A percentile compares a stretch with the other conserved stretches of the same genome.
Conservation (phyloP, 2,113 vertebrate species). For the Labeo rohita region DNA sequence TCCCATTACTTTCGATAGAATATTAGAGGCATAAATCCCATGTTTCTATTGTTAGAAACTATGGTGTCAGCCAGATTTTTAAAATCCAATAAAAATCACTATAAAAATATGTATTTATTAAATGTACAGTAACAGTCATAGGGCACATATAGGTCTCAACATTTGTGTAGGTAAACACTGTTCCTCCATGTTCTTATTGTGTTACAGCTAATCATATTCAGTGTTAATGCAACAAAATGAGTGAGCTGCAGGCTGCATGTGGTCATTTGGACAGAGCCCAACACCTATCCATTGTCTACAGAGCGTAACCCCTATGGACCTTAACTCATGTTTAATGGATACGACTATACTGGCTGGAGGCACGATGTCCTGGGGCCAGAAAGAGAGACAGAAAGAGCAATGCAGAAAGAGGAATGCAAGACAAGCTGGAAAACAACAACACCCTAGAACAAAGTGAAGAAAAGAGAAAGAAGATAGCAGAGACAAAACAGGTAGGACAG, state of each 20-base stretch:
- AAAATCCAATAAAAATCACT: no score
- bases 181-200: slow-evolving; percentile 5
- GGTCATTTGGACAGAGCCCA: slow-evolving; percentile 26
- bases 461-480: slow-evolving; percentile 4
- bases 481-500: slow-evolving; percentile 35
- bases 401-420: not conserved
- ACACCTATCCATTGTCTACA: slow-evolving; percentile 44
- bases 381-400: slow-evolving; percentile 15
- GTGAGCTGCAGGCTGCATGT: not conserved
- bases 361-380: slow-evolving; percentile 34
- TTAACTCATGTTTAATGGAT: slow-evolving; percentile 59
- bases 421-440: slow-evolving; percentile 3
- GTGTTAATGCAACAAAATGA: slow-evolving; percentile 11
- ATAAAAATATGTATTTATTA: no score
- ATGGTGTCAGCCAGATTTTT: no score
- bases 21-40: no score
- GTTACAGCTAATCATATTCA: slow-evolving; percentile 33
- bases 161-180: slow-evolving; percentile 7
- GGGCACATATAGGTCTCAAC: not conserved
- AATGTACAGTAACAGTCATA: not conserved
- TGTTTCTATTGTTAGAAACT: no score
- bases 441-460: not conserved
- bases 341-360: slow-evolving; percentile 41
- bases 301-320: slow-evolving; percentile 39
- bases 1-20: not conserved